phyloP scores from a whole-genome alignment of 2,888 invertebrate species.

The Troides helena region DNA sequence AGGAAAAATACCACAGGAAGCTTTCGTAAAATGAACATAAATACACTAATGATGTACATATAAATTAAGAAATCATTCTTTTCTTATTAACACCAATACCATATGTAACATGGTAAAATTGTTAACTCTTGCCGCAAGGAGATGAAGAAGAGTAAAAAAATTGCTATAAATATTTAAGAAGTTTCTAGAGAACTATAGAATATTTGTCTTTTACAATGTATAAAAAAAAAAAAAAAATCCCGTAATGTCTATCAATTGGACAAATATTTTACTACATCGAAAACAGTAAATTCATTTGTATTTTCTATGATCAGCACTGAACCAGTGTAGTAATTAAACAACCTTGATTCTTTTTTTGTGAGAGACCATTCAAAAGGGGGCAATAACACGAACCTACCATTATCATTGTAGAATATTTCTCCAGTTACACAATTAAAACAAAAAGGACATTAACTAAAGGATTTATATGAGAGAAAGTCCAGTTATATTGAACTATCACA shows the following conservation, averaged over 20 bases:
- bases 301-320: not conserved
- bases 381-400: too few species aligned
- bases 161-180: not conserved
- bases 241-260: not conserved
- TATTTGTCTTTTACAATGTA: not conserved
- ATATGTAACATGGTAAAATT: not conserved
- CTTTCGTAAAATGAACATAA: slow-evolving; percentile 85
- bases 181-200: not conserved
- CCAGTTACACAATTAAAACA: too few species aligned
- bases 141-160: slow-evolving; percentile 20
- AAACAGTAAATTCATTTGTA: not conserved
- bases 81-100: slow-evolving; percentile 1
- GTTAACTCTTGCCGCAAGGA: slow-evolving; percentile 29
- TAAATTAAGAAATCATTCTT: slow-evolving; percentile 19
- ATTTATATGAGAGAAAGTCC: not conserved
- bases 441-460: too few species aligned
- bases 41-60: slow-evolving; percentile 34
- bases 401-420: too few species aligned
- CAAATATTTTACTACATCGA: not conserved
- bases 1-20: slow-evolving; percentile 90
- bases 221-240: not conserved
- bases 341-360: too few species aligned
- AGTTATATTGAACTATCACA: not conserved
- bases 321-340: too few species aligned
- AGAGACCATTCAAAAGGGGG: too few species aligned